These are phyloP conservation scores for Phyllopteryx taeniolatus DNA, from an alignment of 2,113 vertebrate species.

Conservation along the genomic window DNA sequence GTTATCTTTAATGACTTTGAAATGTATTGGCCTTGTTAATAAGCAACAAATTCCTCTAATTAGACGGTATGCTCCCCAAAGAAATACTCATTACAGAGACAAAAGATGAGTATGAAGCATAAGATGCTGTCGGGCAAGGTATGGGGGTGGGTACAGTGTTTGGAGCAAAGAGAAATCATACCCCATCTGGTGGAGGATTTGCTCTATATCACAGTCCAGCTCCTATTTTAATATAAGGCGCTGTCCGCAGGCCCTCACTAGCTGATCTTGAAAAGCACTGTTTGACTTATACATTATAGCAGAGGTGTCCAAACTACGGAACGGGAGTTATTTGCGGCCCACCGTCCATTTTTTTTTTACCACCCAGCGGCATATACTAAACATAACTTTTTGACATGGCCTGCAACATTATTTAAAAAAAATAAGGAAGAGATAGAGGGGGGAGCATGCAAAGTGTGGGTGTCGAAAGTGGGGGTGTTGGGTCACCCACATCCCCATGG, in stretches of 20 bases:
- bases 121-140: conserved; percentile 59
- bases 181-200: conserved; percentile 56
- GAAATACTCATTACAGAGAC: conserved; percentile 91
- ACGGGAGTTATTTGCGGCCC: too few relatives aligned
- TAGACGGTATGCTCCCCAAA: conserved; percentile 89
- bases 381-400: too few relatives aligned
- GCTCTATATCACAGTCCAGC: conserved; percentile 54
- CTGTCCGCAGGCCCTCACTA: conserved; percentile 1
- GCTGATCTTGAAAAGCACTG: conserved; percentile 47
- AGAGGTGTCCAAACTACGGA: too few relatives aligned
- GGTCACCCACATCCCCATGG: too few relatives aligned
- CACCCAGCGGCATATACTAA: too few relatives aligned
- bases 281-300: conserved; percentile 56
- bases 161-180: conserved; percentile 54
- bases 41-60: conserved; percentile 95
- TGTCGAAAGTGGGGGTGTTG: too few relatives aligned
- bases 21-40: conserved; percentile 98
- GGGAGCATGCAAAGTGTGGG: too few relatives aligned
- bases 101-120: conserved; percentile 79
- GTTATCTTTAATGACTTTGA: conserved; percentile 99
- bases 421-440: too few relatives aligned
- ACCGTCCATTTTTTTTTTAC: too few relatives aligned
- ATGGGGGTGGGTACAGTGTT: conserved; percentile 32
- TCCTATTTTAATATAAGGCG: conserved; percentile 37
- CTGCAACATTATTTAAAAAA: too few relatives aligned